Percentiles rank a stretch among this genome's conserved stretches.
Evolutionary conservation across 23 tunicate species (phyloP).

Genomic region (Ascidia mentula): DNA sequence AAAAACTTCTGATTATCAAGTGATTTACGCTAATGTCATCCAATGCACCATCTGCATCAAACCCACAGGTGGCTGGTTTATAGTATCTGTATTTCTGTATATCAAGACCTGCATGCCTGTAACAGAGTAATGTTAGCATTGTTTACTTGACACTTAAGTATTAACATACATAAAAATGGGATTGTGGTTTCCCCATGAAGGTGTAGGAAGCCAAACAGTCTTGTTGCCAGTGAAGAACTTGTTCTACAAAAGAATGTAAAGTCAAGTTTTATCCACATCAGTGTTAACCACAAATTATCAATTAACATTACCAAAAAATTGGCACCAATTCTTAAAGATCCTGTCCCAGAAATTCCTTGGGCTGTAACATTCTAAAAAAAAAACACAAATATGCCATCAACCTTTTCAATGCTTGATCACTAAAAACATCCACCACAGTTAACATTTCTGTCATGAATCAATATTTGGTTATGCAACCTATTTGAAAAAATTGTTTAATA

Average conservation of each 20-base stretch:
- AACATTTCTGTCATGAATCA: slow-evolving; percentile 9
- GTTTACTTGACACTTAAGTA: neutral
- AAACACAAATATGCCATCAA: no score
- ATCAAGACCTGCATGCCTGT: slow-evolving; percentile 79
- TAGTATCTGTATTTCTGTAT: slow-evolving; percentile 75
- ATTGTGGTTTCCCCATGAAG: slow-evolving; percentile 95
- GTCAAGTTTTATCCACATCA: neutral
- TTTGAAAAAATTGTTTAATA: neutral
- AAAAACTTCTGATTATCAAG: neutral
- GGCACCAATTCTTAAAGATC: slow-evolving; percentile 85
- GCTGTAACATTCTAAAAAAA: slow-evolving; percentile 73
- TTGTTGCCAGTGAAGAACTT: slow-evolving; percentile 52
- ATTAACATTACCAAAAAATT: slow-evolving; percentile 52
- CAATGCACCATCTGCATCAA: slow-evolving; percentile 84
- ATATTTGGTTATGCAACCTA: neutral
- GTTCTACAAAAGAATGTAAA: slow-evolving; percentile 23
- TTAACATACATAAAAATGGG: slow-evolving; percentile 73
- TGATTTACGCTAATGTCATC: slow-evolving; percentile 71
- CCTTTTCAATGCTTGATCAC: no score
- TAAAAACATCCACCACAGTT: no score
- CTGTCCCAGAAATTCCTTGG: slow-evolving; percentile 95
- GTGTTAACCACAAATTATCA: neutral
- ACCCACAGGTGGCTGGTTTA: slow-evolving; percentile 88
- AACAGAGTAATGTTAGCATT: neutral
- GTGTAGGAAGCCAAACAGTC: slow-evolving; percentile 80